Conservation (phyloP, 2,113 vertebrate genomes). For the Coryphaenoides rupestris region DNA sequence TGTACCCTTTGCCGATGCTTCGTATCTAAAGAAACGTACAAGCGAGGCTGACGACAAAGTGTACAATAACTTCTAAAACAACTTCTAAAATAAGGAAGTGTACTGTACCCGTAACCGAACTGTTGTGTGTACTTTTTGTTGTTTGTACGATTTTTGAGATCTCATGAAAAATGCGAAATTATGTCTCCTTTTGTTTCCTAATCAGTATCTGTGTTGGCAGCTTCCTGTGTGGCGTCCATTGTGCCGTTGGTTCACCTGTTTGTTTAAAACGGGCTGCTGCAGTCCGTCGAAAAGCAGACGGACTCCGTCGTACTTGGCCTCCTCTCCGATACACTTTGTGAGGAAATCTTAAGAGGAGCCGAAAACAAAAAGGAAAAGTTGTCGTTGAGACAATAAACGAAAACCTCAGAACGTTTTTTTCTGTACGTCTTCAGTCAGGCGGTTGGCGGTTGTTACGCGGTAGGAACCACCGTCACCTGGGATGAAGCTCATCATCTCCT, state of each 20-base stretch:
- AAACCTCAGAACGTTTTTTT: no score
- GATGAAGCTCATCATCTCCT: conserved; percentile 94
- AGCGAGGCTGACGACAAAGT: no score
- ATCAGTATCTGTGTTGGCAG: no score
- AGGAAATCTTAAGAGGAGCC: neutral
- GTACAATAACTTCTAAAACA: no score
- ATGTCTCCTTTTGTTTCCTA: no score
- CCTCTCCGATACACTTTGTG: conserved; percentile 89
- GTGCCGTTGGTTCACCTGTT: conserved; percentile 77
- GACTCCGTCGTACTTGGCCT: conserved; percentile 89
- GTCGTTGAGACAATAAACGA: neutral
- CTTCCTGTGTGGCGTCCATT: no score
- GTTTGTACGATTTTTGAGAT: no score
- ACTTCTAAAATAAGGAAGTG: no score
- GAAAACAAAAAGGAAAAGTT: neutral
- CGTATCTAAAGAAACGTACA: conserved; percentile 21
- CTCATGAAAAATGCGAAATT: no score
- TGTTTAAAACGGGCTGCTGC: conserved; percentile 95
- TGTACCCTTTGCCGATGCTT: no score
- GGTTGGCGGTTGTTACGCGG: neutral
- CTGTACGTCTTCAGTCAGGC: neutral
- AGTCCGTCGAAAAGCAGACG: conserved; percentile 89
- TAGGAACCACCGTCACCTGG: conserved; percentile 76
- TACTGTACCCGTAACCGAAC: no score
- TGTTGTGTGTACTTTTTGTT: no score